A percentile compares a stretch with the other conserved stretches of the same genome.
Evolutionary conservation across 2,113 vertebrate species (phyloP).

Genomic region (Pedionomus torquatus): DNA sequence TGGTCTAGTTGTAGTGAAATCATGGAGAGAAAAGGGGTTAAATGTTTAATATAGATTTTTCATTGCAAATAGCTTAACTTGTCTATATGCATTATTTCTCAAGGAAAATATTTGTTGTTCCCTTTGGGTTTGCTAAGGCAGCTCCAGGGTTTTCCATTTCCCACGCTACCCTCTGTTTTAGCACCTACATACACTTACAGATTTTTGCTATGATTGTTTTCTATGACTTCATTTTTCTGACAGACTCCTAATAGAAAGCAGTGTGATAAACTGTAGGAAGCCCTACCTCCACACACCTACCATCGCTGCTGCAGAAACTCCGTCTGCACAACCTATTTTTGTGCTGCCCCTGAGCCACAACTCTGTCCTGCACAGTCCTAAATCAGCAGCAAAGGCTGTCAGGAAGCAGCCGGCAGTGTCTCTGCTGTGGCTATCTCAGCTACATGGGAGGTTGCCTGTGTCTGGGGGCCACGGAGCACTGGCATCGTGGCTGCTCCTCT

Average conservation of each 20-base stretch:
- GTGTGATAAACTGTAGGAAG: neutral
- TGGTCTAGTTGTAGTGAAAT: neutral
- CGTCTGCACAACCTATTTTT: neutral
- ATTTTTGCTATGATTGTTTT: neutral
- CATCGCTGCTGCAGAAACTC: neutral
- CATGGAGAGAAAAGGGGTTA: neutral
- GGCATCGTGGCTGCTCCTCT: neutral
- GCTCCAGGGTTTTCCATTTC: neutral
- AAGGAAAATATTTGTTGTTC: neutral
- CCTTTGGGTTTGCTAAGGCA: neutral
- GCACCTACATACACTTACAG: neutral
- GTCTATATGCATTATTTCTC: neutral
- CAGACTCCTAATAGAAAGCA: neutral
- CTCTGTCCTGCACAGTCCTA: fast-evolving
- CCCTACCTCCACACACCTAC: neutral
- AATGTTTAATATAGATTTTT: neutral
- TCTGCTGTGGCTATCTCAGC: fast-evolving
- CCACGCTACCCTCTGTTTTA: neutral
- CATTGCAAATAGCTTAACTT: neutral
- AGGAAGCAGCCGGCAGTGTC: neutral
- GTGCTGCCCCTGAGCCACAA: neutral
- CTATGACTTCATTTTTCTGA: neutral
- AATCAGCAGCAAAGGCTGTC: neutral
- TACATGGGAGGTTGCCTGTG: fast-evolving
- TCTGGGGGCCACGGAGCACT: fast-evolving